Evolutionary conservation across 2,888 invertebrate genomes (phyloP).

Genomic region (Cryptocheilus praepositus): DNA sequence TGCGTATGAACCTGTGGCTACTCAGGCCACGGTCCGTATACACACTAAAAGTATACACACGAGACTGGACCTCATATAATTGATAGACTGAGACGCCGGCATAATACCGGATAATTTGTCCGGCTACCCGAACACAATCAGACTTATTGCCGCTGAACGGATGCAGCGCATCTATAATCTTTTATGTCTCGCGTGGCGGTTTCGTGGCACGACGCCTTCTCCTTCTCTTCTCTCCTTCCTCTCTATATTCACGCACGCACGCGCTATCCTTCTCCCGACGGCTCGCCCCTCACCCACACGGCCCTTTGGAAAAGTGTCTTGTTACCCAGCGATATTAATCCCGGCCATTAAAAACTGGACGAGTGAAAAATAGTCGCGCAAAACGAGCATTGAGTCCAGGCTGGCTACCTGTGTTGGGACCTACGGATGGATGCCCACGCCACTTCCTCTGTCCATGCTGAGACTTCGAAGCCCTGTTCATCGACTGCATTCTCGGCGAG

Average conservation of each 20-base stretch:
- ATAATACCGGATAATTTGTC: slow-evolving; percentile 74
- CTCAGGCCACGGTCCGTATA: slow-evolving; percentile 20
- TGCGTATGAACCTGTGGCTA: slow-evolving; percentile 17
- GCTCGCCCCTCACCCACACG: slow-evolving; percentile 40
- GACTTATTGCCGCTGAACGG: slow-evolving; percentile 74
- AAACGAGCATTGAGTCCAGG: slow-evolving; percentile 55
- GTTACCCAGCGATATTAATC: slow-evolving; percentile 74
- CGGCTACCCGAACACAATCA: slow-evolving; percentile 71
- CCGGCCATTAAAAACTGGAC: slow-evolving; percentile 73
- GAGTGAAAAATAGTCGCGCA: slow-evolving; percentile 72
- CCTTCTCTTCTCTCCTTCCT: background rate
- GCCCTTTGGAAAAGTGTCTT: slow-evolving; percentile 69
- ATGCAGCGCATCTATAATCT: slow-evolving; percentile 72
- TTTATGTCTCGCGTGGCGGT: slow-evolving; percentile 64
- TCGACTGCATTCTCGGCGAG: background rate
- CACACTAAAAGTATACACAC: slow-evolving; percentile 16
- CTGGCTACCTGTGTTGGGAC: slow-evolving; percentile 68
- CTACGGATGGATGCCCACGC: slow-evolving; percentile 36
- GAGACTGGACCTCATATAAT: slow-evolving; percentile 59
- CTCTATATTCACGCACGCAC: slow-evolving; percentile 32
- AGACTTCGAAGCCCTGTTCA: background rate
- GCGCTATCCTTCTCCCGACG: background rate
- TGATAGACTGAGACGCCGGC: slow-evolving; percentile 72
- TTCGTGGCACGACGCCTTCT: slow-evolving; percentile 19
- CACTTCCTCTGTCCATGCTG: background rate